Conservation (phyloP, 2,113 vertebrate genomes). For the Cyanoramphus novaezelandiae region DNA sequence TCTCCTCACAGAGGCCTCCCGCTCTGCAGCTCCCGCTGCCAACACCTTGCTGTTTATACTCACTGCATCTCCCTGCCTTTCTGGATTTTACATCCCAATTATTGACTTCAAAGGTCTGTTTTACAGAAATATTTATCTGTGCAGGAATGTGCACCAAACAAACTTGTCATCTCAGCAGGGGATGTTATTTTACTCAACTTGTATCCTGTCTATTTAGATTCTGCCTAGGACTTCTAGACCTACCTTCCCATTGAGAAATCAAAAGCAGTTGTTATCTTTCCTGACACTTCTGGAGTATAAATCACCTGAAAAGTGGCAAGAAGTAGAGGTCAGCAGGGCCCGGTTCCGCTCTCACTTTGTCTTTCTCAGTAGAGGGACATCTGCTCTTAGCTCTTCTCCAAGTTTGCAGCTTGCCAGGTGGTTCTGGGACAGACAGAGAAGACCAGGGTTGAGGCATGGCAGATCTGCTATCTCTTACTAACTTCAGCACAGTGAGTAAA, state of each 20-base stretch:
- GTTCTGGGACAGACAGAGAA: background rate
- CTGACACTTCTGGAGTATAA: background rate
- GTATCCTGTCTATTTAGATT: background rate
- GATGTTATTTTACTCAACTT: background rate
- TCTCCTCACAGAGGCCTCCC: background rate
- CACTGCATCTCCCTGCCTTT: background rate
- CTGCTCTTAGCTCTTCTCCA: background rate
- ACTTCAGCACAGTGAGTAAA: background rate
- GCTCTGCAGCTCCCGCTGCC: background rate
- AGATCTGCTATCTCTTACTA: background rate
- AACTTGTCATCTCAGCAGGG: background rate
- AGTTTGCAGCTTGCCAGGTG: background rate
- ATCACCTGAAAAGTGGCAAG: background rate
- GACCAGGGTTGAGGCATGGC: background rate
- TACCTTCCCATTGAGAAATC: background rate
- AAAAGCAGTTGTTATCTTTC: background rate
- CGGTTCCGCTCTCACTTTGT: background rate
- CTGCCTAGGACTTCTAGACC: background rate
- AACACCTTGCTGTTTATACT: fast-evolving
- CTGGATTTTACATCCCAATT: fast-evolving
- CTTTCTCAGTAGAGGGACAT: background rate
- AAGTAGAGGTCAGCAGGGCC: background rate
- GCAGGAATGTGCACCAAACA: background rate
- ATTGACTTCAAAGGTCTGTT: background rate
- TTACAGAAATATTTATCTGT: background rate